Evolutionary conservation across 1,140 invertebrate species (phyloP), one percentile per base, ranked within the genome.

Genomic region (Eupeodes corollae): DNA sequence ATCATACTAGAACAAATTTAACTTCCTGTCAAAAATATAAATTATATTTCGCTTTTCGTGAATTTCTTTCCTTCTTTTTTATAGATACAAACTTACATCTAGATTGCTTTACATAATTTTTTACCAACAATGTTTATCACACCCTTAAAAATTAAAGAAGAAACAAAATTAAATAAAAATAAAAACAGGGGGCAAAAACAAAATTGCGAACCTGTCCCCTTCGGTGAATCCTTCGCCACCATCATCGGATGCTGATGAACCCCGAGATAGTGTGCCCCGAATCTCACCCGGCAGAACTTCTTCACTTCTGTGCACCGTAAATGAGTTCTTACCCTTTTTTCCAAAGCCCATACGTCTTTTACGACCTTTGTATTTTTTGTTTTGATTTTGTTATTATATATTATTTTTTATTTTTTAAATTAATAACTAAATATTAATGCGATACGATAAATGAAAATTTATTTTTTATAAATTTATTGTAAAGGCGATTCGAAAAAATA

Each of bases 291-390:
- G 90, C 58, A 91, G 79, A 59, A 95, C 84, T 73, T 95, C 91
- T 75, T 95, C 91, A 67, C 88, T 92, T 71, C 91, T 85, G 76
- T 93, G 90, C 63, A 94, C 88, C 69, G 88, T 93, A 78, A 94
- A 90, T 58, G 89, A 90, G 71, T 86, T 88, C 78, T 90, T 89
- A 63, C 88, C 87, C 74, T 88, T 88, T 75, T 88, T 86, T 70
- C 89, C 88, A 75, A 95, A 94, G 72, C 90, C 89, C 80, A 93
- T 84, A 73, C 90, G 82, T 77, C 90, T 81, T 79, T 92, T 93
- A 66, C 88, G 84, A 79, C 89, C 89, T 91, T 68, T 62, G 54
- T 60, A 55, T 64, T 52, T 52, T 53, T 10, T 33, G 6, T 41
- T 15, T 26, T 61, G 3, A n/a, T 35, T 35, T 35, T n/a, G 21